Conservation (phyloP, 2,113 vertebrate species). For the Sinocyclocheilus anshuiensis region DNA sequence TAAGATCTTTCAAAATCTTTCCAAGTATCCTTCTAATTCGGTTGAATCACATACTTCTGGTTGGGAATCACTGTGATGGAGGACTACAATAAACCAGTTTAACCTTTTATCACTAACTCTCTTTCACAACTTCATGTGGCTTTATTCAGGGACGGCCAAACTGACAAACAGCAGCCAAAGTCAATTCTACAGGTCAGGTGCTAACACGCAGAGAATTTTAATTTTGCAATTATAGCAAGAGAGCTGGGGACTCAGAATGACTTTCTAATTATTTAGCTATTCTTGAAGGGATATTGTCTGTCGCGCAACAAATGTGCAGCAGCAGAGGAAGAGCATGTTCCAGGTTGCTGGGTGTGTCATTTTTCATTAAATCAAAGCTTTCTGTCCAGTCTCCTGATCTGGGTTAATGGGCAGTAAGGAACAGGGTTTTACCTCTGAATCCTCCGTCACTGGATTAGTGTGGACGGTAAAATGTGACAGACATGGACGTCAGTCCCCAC, state of each 20-base stretch:
- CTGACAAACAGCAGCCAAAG: constrained; percentile 17
- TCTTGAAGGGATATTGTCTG: constrained; percentile 28
- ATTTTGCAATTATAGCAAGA: constrained; percentile 24
- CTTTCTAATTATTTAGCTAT: constrained; percentile 34
- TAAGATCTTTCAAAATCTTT: not conserved
- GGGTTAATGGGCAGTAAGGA: constrained; percentile 37
- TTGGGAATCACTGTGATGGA: too few species aligned
- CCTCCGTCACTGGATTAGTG: not conserved
- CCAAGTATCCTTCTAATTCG: not conserved
- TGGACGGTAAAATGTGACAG: not conserved
- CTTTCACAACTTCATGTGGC: not conserved
- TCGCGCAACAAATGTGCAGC: constrained; percentile 9
- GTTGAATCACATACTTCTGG: not conserved
- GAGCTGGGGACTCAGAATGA: not conserved
- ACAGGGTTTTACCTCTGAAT: not conserved
- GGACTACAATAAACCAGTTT: not conserved
- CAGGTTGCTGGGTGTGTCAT: constrained; percentile 48
- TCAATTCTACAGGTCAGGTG: constrained; percentile 14
- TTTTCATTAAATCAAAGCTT: constrained; percentile 53
- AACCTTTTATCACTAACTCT: constrained; percentile 6
- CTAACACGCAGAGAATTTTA: constrained; percentile 5
- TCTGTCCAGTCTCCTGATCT: constrained; percentile 46
- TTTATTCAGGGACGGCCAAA: not conserved
- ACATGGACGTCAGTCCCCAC: not conserved
- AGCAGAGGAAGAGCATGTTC: constrained; percentile 44